Percentiles rank a stretch among this genome's conserved stretches.
phyloP scores from a whole-genome alignment of 2,113 vertebrate species.

The Thamnophis sirtalis region DNA sequence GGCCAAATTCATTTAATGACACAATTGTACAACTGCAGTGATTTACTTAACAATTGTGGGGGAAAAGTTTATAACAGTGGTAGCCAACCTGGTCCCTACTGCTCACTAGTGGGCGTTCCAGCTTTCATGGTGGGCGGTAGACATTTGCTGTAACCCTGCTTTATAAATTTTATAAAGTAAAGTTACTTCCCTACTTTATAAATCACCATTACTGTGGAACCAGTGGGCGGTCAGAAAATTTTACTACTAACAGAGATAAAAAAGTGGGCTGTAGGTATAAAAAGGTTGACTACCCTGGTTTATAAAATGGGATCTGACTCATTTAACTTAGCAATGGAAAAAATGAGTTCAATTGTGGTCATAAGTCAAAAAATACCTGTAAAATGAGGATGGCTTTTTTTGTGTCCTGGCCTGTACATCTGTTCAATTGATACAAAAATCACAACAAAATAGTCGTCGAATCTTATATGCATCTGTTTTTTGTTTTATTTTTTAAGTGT shows the following conservation, averaged over 20 bases:
- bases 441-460: not conserved
- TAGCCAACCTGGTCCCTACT: no score
- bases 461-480: conserved; percentile 16
- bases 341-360: not conserved
- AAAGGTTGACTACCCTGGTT: no score
- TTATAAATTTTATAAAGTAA: no score
- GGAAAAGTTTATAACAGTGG: not conserved
- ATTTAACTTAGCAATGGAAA: not conserved
- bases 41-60: not conserved
- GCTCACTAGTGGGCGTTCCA: no score
- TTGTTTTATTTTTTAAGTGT: not conserved
- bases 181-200: no score
- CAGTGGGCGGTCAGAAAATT: no score
- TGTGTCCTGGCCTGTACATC: not conserved
- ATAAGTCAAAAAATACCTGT: not conserved
- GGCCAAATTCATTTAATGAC: no score
- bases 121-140: no score
- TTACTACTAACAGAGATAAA: no score
- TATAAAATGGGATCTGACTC: not conserved
- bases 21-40: not conserved
- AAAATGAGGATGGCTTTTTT: not conserved
- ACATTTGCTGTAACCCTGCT: no score
- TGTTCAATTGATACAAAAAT: not conserved
- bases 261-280: no score
- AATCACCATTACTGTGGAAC: no score